phyloP scores from a whole-genome alignment of 1,140 invertebrate genomes.

The Drosophila kepulauana region DNA sequence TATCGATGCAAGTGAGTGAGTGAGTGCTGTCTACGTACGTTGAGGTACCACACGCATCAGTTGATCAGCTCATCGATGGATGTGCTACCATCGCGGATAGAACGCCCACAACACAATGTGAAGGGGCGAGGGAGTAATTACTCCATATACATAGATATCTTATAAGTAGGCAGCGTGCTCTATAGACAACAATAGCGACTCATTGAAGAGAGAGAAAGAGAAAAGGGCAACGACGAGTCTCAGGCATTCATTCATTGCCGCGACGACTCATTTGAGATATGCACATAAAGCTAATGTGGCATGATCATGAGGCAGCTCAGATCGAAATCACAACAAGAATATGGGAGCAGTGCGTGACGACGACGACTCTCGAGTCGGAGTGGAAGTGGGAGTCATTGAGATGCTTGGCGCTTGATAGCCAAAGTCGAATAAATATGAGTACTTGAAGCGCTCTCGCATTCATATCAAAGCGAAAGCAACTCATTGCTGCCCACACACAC shows the following conservation, averaged over 20 bases:
- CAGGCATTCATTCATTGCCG: conserved; percentile 20
- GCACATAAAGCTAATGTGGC: conserved; percentile 59
- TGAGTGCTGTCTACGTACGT: not conserved
- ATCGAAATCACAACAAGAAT: conserved; percentile 56
- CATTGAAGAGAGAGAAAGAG: conserved; percentile 16
- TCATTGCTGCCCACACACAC: not conserved
- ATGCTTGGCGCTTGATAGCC: conserved; percentile 41
- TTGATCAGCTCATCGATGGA: conserved; percentile 3
- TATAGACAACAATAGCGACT: conserved; percentile 33
- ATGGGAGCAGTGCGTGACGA: conserved; percentile 52
- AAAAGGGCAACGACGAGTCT: no score
- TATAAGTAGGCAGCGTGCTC: conserved; percentile 8
- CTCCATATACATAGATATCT: not conserved
- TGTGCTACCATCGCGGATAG: not conserved
- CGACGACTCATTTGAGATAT: conserved; percentile 24
- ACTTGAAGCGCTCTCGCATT: no score
- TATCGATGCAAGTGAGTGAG: not conserved
- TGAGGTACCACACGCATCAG: conserved; percentile 9
- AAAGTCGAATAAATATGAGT: not conserved
- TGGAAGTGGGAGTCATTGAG: conserved; percentile 14
- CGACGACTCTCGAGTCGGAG: not conserved
- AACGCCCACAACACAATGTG: conserved; percentile 14
- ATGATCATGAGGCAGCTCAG: conserved; percentile 55
- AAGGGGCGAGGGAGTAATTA: not conserved
- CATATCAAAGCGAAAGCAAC: no score